phyloP scores from a whole-genome alignment of 2,113 vertebrate genomes.

The Pyrgilauda ruficollis region DNA sequence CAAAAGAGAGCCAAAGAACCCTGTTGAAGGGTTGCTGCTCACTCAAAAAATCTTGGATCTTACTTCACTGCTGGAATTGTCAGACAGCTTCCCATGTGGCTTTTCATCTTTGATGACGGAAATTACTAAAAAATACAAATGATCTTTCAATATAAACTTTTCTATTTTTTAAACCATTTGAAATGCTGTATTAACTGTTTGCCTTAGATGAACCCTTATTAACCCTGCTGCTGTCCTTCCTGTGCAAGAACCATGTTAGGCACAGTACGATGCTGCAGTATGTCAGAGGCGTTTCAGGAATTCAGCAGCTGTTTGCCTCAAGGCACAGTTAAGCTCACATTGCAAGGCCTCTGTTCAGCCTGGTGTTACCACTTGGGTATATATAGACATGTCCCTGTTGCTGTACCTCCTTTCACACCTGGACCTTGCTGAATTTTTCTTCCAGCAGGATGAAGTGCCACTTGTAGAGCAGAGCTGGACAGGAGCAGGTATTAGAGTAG shows the following conservation, averaged over 20 bases:
- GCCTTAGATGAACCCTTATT: background rate
- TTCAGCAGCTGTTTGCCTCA: background rate
- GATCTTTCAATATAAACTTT: background rate
- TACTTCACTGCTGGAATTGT: background rate
- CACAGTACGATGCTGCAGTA: background rate
- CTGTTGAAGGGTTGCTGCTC: background rate
- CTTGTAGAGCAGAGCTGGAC: background rate
- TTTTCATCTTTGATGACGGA: background rate
- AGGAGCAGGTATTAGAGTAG: background rate
- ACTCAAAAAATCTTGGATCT: background rate
- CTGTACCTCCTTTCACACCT: background rate
- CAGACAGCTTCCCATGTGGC: background rate
- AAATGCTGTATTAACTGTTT: background rate
- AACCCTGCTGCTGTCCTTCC: background rate
- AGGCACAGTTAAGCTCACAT: background rate
- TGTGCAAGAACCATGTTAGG: background rate
- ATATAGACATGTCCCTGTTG: background rate
- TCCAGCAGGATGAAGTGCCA: background rate
- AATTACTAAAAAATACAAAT: background rate
- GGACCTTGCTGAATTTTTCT: background rate
- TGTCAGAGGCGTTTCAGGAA: background rate
- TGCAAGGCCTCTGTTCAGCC: background rate
- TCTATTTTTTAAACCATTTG: background rate
- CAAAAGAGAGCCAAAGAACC: background rate
- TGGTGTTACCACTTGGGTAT: background rate